Conservation (phyloP, 1,140 invertebrate genomes). For the Leptestheria dahalacensis region DNA sequence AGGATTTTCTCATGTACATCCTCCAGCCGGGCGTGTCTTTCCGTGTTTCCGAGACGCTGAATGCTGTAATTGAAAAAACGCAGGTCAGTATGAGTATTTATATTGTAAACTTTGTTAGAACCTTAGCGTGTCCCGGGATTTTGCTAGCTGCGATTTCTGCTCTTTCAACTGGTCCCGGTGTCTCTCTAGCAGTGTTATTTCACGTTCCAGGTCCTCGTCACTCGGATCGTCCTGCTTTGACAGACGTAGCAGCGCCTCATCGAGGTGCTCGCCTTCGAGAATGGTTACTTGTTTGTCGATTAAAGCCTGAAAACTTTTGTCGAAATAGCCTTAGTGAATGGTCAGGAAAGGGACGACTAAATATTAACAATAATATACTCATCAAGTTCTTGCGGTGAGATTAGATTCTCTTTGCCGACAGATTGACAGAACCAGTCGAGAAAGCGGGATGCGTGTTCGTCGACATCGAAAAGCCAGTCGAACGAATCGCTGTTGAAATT, state of each 20-base stretch:
- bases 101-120: background rate
- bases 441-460: background rate
- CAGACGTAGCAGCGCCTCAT: background rate
- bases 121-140: background rate
- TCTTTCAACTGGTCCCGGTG: background rate
- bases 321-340: no score
- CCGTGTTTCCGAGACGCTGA: background rate
- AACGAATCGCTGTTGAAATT: background rate
- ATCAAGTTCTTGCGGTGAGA: background rate
- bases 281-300: background rate
- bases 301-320: background rate
- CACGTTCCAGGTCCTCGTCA: background rate
- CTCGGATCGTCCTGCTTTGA: background rate
- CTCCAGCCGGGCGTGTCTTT: background rate
- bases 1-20: background rate
- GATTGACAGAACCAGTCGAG: background rate
- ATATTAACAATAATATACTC: no score
- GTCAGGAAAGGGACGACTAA: no score
- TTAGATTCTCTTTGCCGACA: background rate
- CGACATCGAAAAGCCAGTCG: background rate
- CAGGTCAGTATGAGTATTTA: background rate
- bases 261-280: background rate
- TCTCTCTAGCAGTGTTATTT: background rate
- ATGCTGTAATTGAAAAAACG: background rate
- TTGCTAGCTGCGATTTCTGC: background rate